Base-by-base conservation (phyloP, 2,797 vertebrate genomes). In the Limnodromus scolopaceus region DNA sequence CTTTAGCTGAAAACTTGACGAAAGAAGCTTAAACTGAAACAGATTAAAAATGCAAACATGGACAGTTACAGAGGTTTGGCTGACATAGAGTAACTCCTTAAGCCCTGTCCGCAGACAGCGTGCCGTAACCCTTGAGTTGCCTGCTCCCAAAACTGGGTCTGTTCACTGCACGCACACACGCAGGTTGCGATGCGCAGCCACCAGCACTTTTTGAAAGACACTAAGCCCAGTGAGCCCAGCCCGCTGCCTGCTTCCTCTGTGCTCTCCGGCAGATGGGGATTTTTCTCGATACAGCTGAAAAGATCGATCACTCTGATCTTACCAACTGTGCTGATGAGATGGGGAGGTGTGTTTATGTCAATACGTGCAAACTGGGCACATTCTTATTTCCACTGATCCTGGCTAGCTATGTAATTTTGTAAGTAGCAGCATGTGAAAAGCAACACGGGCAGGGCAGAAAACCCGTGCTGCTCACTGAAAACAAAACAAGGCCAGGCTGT, bases 11-110 rank as follows among this genome's bases (percentile, higher is more conserved):
- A 94, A 93, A 91, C n/a, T 54, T 69, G 45, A 43, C 65, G 90
- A 79, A 90, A 94, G 83, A 38, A 65, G 34, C 45, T 94, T 81
- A 72, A 92, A 78, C 49, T 61, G 57, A 84, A 96, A 72, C 57
- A 94, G 69, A 71, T 79, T 61, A 61, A 58, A 83, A 92, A 36
- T 0, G 2, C 34, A 86, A 76, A 61, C 53, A 32, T 0, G 5
- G 57, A 57, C 74, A 43, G 30, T 63, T 91, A 28, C 41, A 45
- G 79, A 74, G 39, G 36, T 85, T 66, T 87, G 82, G 68, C 68
- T 87, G 70, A 60, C 23, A 12, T 12, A 10, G 0, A 51, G 66
- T 49, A 79, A 20, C 43, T 69, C 63, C n/a, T 14, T 46, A 15
- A 45, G 27, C 25, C 54, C 43, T 0, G 0, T 28, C 53, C 11